Percentiles rank a stretch among this genome's conserved stretches.
Conservation (phyloP, 1,140 invertebrate species). For the Asobara japonica region DNA sequence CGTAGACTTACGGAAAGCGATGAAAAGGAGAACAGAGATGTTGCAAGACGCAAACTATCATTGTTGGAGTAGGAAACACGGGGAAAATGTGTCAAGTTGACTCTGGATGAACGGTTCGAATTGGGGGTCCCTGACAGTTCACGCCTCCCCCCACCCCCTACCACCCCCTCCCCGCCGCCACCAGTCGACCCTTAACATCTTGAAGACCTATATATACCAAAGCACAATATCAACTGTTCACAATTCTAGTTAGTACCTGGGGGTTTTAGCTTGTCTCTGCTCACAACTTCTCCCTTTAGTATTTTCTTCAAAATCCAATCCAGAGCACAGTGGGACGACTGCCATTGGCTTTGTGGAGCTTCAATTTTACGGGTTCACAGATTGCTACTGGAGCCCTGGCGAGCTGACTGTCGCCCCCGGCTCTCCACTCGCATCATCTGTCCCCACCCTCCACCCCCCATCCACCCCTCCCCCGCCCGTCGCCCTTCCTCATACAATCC, state of each 20-base stretch:
- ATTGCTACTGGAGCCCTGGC: background rate
- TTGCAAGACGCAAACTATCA: constrained; percentile 32
- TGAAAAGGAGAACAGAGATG: constrained; percentile 24
- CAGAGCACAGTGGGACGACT: background rate
- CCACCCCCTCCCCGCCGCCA: background rate
- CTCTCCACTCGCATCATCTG: background rate
- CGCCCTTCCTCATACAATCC: constrained; percentile 5
- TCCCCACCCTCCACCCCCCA: too few species aligned
- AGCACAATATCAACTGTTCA: constrained; percentile 36
- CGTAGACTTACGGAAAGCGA: background rate
- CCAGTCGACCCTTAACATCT: background rate
- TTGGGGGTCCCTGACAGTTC: constrained; percentile 13
- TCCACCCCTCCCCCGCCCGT: background rate
- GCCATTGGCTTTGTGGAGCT: constrained; percentile 5
- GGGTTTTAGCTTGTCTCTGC: constrained; percentile 31
- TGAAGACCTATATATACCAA: constrained; percentile 30
- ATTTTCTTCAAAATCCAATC: constrained; percentile 16
- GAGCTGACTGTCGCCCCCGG: background rate
- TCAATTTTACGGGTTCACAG: constrained; percentile 16
- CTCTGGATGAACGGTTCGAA: constrained; percentile 43
- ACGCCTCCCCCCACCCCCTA: background rate
- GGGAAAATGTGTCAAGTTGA: constrained; percentile 53
- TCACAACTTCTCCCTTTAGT: background rate
- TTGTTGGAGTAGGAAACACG: constrained; percentile 7
- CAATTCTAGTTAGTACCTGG: constrained; percentile 48